Evolutionary conservation across 2,888 invertebrate genomes (phyloP), one percentile per base, ranked within the genome.

Genomic region (Pecten maximus): DNA sequence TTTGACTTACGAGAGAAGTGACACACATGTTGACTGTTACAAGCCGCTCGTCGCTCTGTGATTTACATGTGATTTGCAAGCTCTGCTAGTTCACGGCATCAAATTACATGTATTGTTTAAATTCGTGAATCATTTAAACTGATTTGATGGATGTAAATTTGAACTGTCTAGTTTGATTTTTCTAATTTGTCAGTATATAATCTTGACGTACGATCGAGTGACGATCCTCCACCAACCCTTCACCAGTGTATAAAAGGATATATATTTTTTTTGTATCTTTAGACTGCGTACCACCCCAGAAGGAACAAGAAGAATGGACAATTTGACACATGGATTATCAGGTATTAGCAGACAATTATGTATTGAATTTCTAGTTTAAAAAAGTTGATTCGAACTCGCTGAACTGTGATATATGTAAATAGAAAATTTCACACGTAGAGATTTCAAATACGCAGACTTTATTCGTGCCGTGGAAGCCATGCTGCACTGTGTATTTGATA

Each of bases 111-210:
- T 74, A 74, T 74, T 74, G 74, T 74, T 74, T 74, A 10, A 74
- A 74, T 74, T 74, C 74, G 35, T 74, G 74, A 74, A 74, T 74
- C 74, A 35, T 74, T 74, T 74, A 74, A 74, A 74, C 28, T 74
- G 4, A 74, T 74, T 74, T 74, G 74, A 74, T 74, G 74, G 74
- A 74, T 74, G 74, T 74, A 74, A 74, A 74, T 74, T 60, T 60
- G 60, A 60, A 60, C 60, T 60, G 28, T 28, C 60, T 60, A 28
- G 60, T 60, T n/a, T n/a, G 60, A 60, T 60, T 60, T 74, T 74
- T 74, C 35, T 23, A 12, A 35, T 74, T 35, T 35, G 74, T 28
- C 74, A 16, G 74, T 74, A 74, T 23, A 35, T 74, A 74, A 74
- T 74, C 74, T 74, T 74, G 28, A 74, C 74, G 35, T 35, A 74